Evolutionary conservation across 35 echinoderm and acorn worm genomes (phyloP), one percentile per base, ranked within the genome.

Genomic region (Chiridota heheva): DNA sequence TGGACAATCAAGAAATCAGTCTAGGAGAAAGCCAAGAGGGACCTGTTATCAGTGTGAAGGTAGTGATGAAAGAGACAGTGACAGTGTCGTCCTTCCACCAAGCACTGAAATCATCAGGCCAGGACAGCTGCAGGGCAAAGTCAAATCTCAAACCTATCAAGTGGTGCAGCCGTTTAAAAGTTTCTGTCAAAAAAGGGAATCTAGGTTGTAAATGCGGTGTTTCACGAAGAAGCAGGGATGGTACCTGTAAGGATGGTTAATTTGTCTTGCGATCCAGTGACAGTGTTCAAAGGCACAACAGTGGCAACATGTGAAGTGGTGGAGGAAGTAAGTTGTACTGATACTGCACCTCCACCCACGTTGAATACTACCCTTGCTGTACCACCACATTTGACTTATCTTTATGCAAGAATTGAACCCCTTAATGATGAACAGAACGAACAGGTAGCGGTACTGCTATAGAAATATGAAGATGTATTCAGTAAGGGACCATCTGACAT

Each of bases 401-500:
- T 77, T 46, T 77, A 29, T 77, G 46, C 13, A 1, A 49, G 28
- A 16, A 58, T 12, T 7, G 29, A 33, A 16, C 1, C 6, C 17
- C 73, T 77, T 4, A 53, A 77, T 2, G 73, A 77, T 32, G 38
- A 10, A 36, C 73, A 77, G 73, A 77, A 57, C 4, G 34, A 77
- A 2, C 17, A 35, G 48, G 73, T 66, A n/a, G 65, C 1, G 58
- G 48, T 13, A 8, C 29, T 81, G 10, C 18, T 81, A 60, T 24
- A 43, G 27, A 66, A 30, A 43, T 81, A 24, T 38, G 57, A 81
- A 42, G 77, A 60, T 20, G 40, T 49, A 18, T 88, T 88, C 60
- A 42, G 62, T n/a, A 70, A 80, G 17, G 72, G 72, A 24, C 46
- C 43, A 29, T 20, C 20, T 36, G 85, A 88, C 63, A 8, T 80